Evolutionary conservation across 2,888 invertebrate species (phyloP).

Genomic region (Campopleginae sp.): DNA sequence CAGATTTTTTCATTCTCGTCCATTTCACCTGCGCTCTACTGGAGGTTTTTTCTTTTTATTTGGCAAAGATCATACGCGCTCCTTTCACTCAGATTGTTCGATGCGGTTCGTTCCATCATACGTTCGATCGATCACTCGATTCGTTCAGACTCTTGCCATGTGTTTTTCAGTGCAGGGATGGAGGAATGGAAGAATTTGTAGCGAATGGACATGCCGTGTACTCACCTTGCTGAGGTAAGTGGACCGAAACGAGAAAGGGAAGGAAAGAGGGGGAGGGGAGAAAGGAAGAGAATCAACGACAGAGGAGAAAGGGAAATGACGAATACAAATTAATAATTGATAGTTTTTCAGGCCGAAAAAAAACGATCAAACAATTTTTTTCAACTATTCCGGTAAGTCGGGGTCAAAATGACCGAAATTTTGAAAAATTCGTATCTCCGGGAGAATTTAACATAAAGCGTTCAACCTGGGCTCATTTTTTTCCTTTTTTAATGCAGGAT

Average conservation of each 20-base stretch:
- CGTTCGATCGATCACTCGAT: constrained; percentile 42
- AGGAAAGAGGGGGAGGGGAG: not conserved
- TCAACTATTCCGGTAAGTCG: too few relatives aligned
- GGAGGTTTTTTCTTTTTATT: constrained; percentile 3
- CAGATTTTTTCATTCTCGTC: not conserved
- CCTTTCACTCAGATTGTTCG: constrained; percentile 51
- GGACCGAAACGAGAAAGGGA: constrained; percentile 77
- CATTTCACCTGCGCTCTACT: constrained; percentile 45
- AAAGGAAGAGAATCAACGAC: not conserved
- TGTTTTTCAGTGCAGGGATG: constrained; percentile 7
- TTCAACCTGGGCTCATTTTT: too few relatives aligned
- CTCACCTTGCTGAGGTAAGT: constrained; percentile 74
- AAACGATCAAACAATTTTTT: too few relatives aligned
- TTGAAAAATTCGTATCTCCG: too few relatives aligned
- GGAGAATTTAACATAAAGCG: too few relatives aligned
- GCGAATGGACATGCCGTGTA: constrained; percentile 55
- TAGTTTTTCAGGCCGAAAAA: not conserved
- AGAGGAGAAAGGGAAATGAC: not conserved
- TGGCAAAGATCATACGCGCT: constrained; percentile 19
- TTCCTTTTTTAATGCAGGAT: too few relatives aligned
- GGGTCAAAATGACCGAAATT: too few relatives aligned
- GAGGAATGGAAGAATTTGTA: constrained; percentile 22
- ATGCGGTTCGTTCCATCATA: constrained; percentile 44
- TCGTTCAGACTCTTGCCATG: constrained; percentile 4
- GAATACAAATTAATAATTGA: not conserved